These are phyloP conservation scores for Rhingia rostrata DNA, from an alignment of 2,888 invertebrate species.

Conservation along the genomic window DNA sequence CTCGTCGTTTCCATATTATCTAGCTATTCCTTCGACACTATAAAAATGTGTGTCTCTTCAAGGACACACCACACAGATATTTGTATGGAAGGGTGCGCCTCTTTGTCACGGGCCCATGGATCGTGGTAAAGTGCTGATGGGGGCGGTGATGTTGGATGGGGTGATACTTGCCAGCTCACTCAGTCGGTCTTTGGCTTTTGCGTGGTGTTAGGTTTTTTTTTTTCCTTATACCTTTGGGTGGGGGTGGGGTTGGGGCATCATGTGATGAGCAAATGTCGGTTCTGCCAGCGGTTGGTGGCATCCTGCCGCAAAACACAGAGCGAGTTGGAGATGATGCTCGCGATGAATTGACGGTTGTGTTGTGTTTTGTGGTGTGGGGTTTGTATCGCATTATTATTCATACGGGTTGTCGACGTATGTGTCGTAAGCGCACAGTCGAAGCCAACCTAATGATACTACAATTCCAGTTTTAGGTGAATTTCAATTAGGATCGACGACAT, in stretches of 20 bases:
- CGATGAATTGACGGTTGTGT: conserved; percentile 12
- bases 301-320: neutral
- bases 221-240: neutral
- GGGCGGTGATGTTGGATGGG: neutral
- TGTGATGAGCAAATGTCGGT: neutral
- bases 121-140: neutral
- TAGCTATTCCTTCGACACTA: neutral
- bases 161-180: conserved; percentile 19
- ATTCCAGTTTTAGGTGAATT: conserved; percentile 58
- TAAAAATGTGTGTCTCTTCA: conserved; percentile 40
- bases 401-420: conserved; percentile 43
- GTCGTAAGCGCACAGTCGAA: conserved; percentile 32
- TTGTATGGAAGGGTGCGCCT: neutral
- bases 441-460: conserved; percentile 54
- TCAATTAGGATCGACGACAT: conserved; percentile 64
- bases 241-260: neutral
- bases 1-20: neutral
- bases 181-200: conserved; percentile 54
- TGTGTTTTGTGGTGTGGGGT: conserved; percentile 1
- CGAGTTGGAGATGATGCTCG: neutral
- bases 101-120: conserved; percentile 10
- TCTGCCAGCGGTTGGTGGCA: neutral
- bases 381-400: conserved; percentile 62
- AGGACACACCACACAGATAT: conserved; percentile 49
- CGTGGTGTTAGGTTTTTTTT: neutral